These are phyloP conservation scores for Stercorarius parasiticus DNA, from an alignment of 2,113 vertebrate species.

Conservation along the genomic window DNA sequence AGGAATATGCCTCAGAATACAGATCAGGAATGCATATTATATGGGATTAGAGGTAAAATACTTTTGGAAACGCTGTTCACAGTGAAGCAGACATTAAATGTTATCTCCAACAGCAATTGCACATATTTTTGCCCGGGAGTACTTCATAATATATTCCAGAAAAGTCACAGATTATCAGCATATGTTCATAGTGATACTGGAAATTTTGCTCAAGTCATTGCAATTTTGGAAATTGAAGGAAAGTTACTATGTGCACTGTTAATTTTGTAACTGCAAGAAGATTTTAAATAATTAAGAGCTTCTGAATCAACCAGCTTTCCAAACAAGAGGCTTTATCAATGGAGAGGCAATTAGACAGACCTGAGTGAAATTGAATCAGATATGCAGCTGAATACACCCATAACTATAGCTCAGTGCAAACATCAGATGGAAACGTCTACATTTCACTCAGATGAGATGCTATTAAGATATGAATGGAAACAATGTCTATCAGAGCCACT, in stretches of 20 bases:
- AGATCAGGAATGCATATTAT: not conserved
- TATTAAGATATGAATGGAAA: constrained; percentile 48
- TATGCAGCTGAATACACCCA: constrained; percentile 64
- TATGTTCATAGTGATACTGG: not conserved
- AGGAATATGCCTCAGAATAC: not conserved
- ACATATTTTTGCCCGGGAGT: not conserved
- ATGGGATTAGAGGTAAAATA: not conserved
- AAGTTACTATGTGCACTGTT: constrained; percentile 28
- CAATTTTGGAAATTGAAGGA: not conserved
- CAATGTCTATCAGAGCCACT: not conserved
- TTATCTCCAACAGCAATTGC: not conserved
- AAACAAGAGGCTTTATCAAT: constrained; percentile 80
- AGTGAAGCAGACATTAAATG: not conserved
- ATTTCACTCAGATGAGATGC: constrained; percentile 19
- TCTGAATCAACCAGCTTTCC: constrained; percentile 73
- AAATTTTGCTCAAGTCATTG: not conserved
- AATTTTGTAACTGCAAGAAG: constrained; percentile 65
- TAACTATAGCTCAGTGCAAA: constrained; percentile 66
- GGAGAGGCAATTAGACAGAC: constrained; percentile 78
- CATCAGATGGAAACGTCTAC: constrained; percentile 64
- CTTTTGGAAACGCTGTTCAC: not conserved
- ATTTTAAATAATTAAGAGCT: constrained; percentile 83
- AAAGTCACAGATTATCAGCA: not conserved
- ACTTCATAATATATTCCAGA: not conserved
- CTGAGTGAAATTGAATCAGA: constrained; percentile 80